A percentile compares a stretch with the other conserved stretches of the same genome.
Conservation (phyloP, 2,113 vertebrate genomes). For the Anthoscopus minutus region DNA sequence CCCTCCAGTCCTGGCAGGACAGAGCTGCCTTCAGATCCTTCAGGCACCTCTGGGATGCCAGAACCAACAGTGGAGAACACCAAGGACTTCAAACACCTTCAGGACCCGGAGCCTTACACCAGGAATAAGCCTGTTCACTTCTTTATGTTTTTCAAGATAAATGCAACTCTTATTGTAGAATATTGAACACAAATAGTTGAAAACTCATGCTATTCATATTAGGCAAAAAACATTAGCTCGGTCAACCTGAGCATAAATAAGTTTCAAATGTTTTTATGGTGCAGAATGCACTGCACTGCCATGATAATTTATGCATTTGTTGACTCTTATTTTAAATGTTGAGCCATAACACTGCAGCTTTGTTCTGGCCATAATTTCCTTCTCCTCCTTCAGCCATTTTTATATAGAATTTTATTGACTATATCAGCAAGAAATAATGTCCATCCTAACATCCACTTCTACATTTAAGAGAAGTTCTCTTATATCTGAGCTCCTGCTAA, state of each 20-base stretch:
- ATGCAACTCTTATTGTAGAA: not conserved
- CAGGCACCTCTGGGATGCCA: not conserved
- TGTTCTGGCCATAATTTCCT: not conserved
- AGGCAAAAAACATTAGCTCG: not conserved
- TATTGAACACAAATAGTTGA: not conserved
- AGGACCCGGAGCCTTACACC: not conserved
- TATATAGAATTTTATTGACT: not conserved
- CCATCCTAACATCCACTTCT: not conserved
- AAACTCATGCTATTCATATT: not conserved
- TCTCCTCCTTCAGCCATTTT: not conserved
- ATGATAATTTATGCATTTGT: not conserved
- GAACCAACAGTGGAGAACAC: not conserved
- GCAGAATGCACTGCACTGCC: not conserved
- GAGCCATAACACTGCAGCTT: not conserved
- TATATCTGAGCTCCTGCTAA: not conserved
- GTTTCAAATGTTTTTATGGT: not conserved
- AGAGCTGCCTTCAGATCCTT: not conserved
- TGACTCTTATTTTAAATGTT: not conserved
- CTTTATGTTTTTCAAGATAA: not conserved
- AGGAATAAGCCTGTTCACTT: not conserved
- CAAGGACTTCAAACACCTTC: not conserved
- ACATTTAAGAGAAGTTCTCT: not conserved
- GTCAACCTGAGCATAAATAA: not conserved
- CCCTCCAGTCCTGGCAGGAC: not conserved
- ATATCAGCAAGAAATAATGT: not conserved